These are phyloP conservation scores for Nycticorax nycticorax DNA, from an alignment of 2,113 vertebrate genomes.

Conservation along the genomic window DNA sequence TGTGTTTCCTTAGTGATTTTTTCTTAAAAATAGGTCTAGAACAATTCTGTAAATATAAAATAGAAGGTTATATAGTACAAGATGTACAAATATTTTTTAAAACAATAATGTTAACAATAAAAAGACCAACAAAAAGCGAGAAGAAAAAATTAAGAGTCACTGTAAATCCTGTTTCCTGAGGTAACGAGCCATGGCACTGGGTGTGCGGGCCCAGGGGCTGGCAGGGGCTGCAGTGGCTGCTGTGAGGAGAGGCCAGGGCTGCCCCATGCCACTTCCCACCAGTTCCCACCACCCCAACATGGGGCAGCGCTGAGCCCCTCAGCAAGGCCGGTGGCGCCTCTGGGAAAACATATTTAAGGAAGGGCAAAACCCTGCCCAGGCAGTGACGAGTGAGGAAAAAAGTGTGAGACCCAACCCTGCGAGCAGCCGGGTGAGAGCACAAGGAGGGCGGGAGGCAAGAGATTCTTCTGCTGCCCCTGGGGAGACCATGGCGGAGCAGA, in stretches of 20 bases:
- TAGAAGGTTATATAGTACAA: neutral
- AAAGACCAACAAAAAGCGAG: neutral
- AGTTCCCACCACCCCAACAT: neutral
- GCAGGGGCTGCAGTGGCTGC: neutral
- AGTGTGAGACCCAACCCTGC: neutral
- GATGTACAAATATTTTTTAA: neutral
- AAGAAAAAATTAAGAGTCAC: no score
- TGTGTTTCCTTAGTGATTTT: neutral
- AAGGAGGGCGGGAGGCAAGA: neutral
- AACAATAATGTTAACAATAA: neutral
- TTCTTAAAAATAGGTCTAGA: neutral
- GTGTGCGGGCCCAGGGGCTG: neutral
- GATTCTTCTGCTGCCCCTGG: neutral
- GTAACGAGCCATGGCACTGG: fast-evolving
- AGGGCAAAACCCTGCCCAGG: neutral
- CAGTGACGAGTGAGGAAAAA: neutral
- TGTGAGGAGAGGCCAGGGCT: no score
- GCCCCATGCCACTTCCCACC: no score
- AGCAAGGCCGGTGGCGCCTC: neutral
- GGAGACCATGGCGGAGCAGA: neutral
- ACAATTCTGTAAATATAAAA: neutral
- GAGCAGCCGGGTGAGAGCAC: neutral
- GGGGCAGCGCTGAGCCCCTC: no score
- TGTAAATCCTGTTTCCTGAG: neutral
- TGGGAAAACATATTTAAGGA: fast-evolving